phyloP scores from a whole-genome alignment of 2,888 invertebrate genomes.

The Tetrapedia diversipes region DNA sequence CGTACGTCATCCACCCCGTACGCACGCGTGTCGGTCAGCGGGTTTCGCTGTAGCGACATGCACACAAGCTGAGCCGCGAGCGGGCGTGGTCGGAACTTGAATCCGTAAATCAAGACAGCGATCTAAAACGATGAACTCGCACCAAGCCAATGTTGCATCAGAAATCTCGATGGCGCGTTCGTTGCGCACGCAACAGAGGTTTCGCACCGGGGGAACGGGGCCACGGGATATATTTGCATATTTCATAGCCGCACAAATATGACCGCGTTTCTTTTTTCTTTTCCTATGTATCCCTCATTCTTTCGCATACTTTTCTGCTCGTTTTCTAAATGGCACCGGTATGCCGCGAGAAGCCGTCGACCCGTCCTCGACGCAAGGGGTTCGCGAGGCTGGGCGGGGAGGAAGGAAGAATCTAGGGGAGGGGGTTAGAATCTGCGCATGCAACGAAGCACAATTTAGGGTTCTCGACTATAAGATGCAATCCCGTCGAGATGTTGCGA shows the following conservation, averaged over 20 bases:
- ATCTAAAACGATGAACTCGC: slow-evolving; percentile 61
- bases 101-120: slow-evolving; percentile 67
- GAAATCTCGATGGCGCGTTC: slow-evolving; percentile 47
- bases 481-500: slow-evolving; percentile 40
- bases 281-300: background rate
- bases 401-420: background rate
- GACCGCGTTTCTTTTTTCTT: background rate
- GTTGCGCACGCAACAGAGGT: slow-evolving; percentile 49
- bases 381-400: too few species aligned
- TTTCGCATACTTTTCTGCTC: background rate
- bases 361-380: background rate
- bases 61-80: slow-evolving; percentile 23
- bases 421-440: too few species aligned
- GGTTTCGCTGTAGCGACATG: slow-evolving; percentile 28
- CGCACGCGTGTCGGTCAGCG: slow-evolving; percentile 29
- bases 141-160: slow-evolving; percentile 64
- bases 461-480: slow-evolving; percentile 40
- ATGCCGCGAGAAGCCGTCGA: background rate
- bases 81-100: slow-evolving; percentile 55
- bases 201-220: slow-evolving; percentile 31
- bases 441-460: slow-evolving; percentile 50
- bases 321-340: too few species aligned
- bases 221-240: slow-evolving; percentile 44
- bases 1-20: slow-evolving; percentile 48
- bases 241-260: background rate